Conservation (phyloP, 2,888 invertebrate genomes). For the Notodonta dromedarius region DNA sequence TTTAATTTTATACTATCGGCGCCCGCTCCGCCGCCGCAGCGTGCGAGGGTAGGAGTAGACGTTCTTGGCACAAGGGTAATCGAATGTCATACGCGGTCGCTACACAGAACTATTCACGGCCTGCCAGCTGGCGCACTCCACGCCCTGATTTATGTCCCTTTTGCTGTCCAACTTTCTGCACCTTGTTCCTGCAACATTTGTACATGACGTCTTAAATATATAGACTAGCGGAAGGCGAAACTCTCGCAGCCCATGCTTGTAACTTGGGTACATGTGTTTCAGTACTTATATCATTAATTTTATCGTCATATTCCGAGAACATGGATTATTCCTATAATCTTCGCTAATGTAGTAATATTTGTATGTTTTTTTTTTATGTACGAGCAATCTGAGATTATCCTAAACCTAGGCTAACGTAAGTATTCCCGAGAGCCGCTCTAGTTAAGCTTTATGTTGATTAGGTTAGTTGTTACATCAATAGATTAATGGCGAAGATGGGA, state of each 20-base stretch:
- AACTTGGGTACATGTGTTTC: constrained; percentile 23
- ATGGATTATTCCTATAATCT: too few relatives aligned
- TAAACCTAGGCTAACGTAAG: too few relatives aligned
- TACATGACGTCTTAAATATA: constrained; percentile 76
- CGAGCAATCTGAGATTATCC: too few relatives aligned
- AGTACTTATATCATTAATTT: constrained; percentile 28
- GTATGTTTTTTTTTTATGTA: too few relatives aligned
- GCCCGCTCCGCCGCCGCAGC: neutral
- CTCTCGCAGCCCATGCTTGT: constrained; percentile 32
- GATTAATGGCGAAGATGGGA: too few relatives aligned
- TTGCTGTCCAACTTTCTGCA: constrained; percentile 78
- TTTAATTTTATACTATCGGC: constrained; percentile 28
- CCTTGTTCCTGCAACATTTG: constrained; percentile 78
- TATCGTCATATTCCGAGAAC: constrained; percentile 14
- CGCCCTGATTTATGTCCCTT: constrained; percentile 75
- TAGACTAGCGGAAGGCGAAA: constrained; percentile 53
- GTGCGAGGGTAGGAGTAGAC: constrained; percentile 17
- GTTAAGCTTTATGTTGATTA: too few relatives aligned
- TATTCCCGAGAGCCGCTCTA: too few relatives aligned
- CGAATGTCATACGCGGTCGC: constrained; percentile 78
- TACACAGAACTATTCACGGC: constrained; percentile 69
- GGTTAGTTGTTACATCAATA: too few relatives aligned
- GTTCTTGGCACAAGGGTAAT: constrained; percentile 61
- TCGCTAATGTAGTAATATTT: too few relatives aligned
- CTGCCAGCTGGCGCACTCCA: constrained; percentile 65